These are phyloP conservation scores for Nemurella pictetii DNA, from an alignment of 2,888 invertebrate genomes.

Conservation along the genomic window DNA sequence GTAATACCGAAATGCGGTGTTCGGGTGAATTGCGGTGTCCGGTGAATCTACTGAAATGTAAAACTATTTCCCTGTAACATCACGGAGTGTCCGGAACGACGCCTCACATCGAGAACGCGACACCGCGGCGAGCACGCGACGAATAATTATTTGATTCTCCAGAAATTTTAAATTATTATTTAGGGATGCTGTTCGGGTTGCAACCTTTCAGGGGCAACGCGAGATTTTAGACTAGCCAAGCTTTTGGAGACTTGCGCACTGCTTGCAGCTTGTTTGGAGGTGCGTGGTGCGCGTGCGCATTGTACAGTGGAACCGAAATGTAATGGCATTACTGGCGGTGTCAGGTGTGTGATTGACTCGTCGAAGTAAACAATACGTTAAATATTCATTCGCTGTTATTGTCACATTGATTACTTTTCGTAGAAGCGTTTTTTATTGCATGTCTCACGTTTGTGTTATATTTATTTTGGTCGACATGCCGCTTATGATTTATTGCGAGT, in stretches of 20 bases:
- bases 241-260: background rate
- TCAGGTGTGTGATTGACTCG: background rate
- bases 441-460: background rate
- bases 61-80: too few relatives aligned
- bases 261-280: background rate
- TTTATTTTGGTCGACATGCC: background rate
- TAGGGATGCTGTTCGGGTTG: background rate
- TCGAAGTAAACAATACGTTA: background rate
- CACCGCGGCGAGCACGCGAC: too few relatives aligned
- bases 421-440: background rate
- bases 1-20: background rate
- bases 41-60: background rate
- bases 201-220: background rate
- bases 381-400: too few relatives aligned
- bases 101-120: too few relatives aligned
- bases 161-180: background rate
- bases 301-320: background rate
- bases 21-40: background rate
- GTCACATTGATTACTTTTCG: background rate
- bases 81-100: too few relatives aligned
- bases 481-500: background rate
- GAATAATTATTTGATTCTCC: background rate
- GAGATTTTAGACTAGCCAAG: background rate
- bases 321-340: background rate
- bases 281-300: background rate